These are phyloP conservation scores for Lepidurus packardi DNA, from an alignment of 1,140 invertebrate genomes.

Conservation along the genomic window DNA sequence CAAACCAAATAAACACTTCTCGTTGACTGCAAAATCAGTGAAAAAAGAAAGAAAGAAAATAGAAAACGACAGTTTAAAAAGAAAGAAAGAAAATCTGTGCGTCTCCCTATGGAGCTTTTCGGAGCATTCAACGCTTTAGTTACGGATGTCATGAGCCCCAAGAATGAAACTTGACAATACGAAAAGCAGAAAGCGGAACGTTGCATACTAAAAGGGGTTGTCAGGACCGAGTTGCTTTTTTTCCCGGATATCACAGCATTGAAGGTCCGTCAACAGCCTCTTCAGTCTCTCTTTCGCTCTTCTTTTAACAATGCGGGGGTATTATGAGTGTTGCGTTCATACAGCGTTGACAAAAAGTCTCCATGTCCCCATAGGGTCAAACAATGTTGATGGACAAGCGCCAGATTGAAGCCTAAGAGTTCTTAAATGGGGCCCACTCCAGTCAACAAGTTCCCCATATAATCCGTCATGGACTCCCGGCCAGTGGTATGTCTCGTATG, in stretches of 20 bases:
- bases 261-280: slow-evolving; percentile 4
- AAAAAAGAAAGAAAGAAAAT: no score
- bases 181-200: not conserved
- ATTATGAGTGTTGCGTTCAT: not conserved
- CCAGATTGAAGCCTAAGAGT: not conserved
- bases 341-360: no score
- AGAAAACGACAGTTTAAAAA: no score
- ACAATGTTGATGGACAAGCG: not conserved
- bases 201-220: not conserved
- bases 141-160: not conserved
- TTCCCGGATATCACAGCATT: not conserved
- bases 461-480: slow-evolving; percentile 20
- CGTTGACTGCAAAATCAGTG: no score
- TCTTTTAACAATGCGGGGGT: not conserved
- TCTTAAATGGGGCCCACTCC: not conserved
- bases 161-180: not conserved
- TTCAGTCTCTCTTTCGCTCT: not conserved
- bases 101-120: no score
- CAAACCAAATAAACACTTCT: no score
- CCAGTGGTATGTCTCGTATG: not conserved
- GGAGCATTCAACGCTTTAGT: no score
- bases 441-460: not conserved
- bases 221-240: not conserved
- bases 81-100: no score
- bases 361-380: no score